These are phyloP conservation scores for Eidolon helvum DNA, from an alignment of 2,113 vertebrate genomes.

Conservation along the genomic window DNA sequence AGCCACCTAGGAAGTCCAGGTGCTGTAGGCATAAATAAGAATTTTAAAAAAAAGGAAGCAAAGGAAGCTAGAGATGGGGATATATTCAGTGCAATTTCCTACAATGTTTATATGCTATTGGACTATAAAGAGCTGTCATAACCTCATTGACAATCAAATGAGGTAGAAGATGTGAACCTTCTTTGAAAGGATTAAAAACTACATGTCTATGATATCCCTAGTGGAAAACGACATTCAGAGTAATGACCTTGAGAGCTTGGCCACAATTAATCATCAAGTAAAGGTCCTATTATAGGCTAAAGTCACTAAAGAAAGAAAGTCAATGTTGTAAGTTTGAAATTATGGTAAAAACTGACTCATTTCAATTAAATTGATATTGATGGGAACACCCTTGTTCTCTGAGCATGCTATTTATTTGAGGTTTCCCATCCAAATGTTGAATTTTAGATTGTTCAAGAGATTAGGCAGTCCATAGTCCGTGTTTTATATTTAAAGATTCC, in stretches of 20 bases:
- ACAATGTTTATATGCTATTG: not conserved
- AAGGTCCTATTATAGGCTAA: not conserved
- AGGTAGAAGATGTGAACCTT: not conserved
- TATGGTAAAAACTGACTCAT: not conserved
- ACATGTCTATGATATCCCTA: not conserved
- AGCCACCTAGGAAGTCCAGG: too few relatives aligned
- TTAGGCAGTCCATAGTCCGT: not conserved
- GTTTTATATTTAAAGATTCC: not conserved
- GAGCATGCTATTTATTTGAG: not conserved
- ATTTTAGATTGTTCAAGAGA: not conserved
- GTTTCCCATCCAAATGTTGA: not conserved
- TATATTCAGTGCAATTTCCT: not conserved
- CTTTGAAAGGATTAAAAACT: not conserved
- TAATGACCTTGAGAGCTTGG: not conserved
- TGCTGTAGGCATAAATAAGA: too few relatives aligned
- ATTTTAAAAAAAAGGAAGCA: not conserved
- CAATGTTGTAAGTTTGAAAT: not conserved
- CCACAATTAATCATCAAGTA: not conserved
- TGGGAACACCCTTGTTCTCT: not conserved
- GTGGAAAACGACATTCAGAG: not conserved
- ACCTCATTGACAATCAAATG: not conserved
- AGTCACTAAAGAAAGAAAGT: not conserved
- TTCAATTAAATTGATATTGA: not conserved
- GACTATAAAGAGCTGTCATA: not conserved
- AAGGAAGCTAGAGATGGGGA: not conserved